These are phyloP conservation scores for Napeogenes inachia DNA, from an alignment of 2,888 invertebrate species.

Conservation along the genomic window DNA sequence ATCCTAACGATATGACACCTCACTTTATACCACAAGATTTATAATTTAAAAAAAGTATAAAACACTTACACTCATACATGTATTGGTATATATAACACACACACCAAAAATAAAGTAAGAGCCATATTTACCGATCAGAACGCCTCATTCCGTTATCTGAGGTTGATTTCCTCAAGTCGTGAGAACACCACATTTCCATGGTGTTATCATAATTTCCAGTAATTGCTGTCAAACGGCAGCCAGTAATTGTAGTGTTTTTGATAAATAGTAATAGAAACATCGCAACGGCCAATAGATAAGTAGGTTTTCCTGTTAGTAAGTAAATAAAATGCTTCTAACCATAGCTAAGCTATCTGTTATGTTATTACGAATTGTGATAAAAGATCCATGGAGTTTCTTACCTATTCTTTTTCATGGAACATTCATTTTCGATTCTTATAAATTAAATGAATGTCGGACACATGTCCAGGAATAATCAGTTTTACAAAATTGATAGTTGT, in stretches of 20 bases:
- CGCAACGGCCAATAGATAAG: constrained; percentile 14
- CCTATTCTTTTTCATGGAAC: no score
- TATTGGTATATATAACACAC: neutral
- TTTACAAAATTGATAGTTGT: no score
- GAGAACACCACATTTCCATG: constrained; percentile 54
- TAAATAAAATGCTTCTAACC: no score
- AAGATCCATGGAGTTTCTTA: no score
- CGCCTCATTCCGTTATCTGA: constrained; percentile 21
- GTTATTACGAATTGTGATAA: neutral
- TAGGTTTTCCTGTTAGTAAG: neutral
- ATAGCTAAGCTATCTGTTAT: neutral
- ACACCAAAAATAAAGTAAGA: constrained; percentile 11
- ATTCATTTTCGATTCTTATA: no score
- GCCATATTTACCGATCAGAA: constrained; percentile 16
- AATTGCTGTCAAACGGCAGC: constrained; percentile 57
- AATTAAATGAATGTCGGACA: no score
- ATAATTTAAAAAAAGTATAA: no score
- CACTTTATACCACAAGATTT: no score
- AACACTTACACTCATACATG: neutral
- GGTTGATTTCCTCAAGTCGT: constrained; percentile 45
- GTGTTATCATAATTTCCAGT: constrained; percentile 46
- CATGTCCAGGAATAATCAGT: no score
- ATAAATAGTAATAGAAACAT: constrained; percentile 12
- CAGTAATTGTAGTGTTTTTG: constrained; percentile 39
- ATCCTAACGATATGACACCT: no score